Percentiles rank a stretch among this genome's conserved stretches.
These are phyloP conservation scores for Zootermopsis nevadensis DNA, from an alignment of 2,888 invertebrate species.

Conservation along the genomic window DNA sequence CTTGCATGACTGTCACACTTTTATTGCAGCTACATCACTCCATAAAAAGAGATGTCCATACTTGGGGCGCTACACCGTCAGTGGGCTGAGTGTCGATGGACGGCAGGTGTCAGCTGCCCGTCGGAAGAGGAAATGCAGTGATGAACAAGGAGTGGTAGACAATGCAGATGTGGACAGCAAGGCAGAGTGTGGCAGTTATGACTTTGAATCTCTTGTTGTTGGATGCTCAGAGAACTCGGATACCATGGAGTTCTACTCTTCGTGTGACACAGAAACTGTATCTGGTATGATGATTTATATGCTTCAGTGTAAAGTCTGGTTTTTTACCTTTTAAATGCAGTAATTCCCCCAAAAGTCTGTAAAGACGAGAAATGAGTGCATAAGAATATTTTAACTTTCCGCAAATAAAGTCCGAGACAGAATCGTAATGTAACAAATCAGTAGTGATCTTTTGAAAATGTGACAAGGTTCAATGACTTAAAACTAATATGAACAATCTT, in stretches of 20 bases:
- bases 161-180: slow-evolving; percentile 44
- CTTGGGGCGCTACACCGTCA: slow-evolving; percentile 80
- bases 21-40: slow-evolving; percentile 77
- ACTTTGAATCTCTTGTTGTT: slow-evolving; percentile 69
- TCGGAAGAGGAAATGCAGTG: slow-evolving; percentile 15
- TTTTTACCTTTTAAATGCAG: too few species aligned
- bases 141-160: slow-evolving; percentile 21
- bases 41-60: slow-evolving; percentile 88
- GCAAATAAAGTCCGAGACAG: too few species aligned
- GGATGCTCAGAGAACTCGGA: slow-evolving; percentile 69
- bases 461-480: too few species aligned
- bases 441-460: too few species aligned
- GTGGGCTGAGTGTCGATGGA: slow-evolving; percentile 66
- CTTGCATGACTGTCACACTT: not conserved
- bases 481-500: too few species aligned
- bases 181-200: slow-evolving; percentile 66
- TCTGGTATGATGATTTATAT: slow-evolving; percentile 1
- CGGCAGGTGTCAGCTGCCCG: slow-evolving; percentile 21
- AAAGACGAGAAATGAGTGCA: too few species aligned
- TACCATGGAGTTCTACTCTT: slow-evolving; percentile 61
- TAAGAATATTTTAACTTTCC: too few species aligned
- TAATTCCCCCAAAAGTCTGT: too few species aligned
- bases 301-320: too few species aligned
- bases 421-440: too few species aligned
- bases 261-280: slow-evolving; percentile 58